Evolutionary conservation across 2,888 invertebrate genomes (phyloP).

Genomic region (Synanthedon formicaeformis): DNA sequence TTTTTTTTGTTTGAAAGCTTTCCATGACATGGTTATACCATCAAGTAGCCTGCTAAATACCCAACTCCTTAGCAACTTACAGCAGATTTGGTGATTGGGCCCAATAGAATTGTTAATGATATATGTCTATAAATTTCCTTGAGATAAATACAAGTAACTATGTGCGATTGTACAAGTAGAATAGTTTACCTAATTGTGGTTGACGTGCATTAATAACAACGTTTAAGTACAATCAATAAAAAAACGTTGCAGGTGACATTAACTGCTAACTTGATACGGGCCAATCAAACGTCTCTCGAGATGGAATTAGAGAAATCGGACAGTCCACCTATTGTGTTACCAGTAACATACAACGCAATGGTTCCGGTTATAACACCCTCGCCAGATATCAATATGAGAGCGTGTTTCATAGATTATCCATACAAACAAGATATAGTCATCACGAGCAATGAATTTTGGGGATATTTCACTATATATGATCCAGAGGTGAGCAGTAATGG

Average conservation of each 20-base stretch:
- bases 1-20: too few relatives aligned
- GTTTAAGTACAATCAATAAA: too few relatives aligned
- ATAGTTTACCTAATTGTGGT: too few relatives aligned
- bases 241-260: constrained; percentile 57
- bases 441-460: constrained; percentile 56
- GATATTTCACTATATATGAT: constrained; percentile 48
- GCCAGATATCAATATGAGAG: constrained; percentile 60
- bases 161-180: too few relatives aligned
- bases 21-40: too few relatives aligned
- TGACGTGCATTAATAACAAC: too few relatives aligned
- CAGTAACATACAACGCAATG: constrained; percentile 61
- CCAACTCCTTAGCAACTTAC: too few relatives aligned
- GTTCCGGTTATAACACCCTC: constrained; percentile 63
- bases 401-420: constrained; percentile 70
- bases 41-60: too few relatives aligned
- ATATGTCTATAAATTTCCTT: too few relatives aligned
- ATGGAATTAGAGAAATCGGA: constrained; percentile 71
- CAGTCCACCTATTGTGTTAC: constrained; percentile 62
- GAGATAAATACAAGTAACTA: too few relatives aligned
- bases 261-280: constrained; percentile 63
- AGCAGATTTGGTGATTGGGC: too few relatives aligned
- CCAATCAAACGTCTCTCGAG: constrained; percentile 52
- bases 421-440: constrained; percentile 63
- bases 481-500: constrained; percentile 26
- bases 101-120: too few relatives aligned